Base-by-base conservation (phyloP, 2,113 vertebrate genomes). In the Pseudorasbora parva region DNA sequence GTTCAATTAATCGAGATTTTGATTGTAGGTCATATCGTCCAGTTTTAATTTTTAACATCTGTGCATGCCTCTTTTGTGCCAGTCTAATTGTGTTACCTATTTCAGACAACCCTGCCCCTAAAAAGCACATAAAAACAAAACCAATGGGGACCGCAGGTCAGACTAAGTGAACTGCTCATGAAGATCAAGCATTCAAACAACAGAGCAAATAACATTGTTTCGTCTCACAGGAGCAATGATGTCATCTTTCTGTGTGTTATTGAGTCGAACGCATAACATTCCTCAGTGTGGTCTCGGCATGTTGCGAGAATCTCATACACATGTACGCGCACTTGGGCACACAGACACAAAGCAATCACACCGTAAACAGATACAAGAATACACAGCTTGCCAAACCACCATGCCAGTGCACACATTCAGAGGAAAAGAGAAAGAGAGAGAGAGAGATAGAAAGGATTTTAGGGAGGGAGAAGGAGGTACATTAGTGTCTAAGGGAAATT, bases 401-500 rank as follows among this genome's bases (percentile, higher is more conserved):
- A 69, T 56, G 49, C 41, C 54, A 83, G 21, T 23, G 19, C 30
- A 27, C 59, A 80, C 23, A 80, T 64, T 81, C 47, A 66, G 45
- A 81, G 59, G 23, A 51, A 73, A 33, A 73, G 66, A 84, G 1
- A 56, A 10, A 82, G 7, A 62, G 81, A 74, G 7, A 62, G 81
- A 74, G 30, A 71, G 57, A 2, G 23, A 54, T 14, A 71, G 82
- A 66, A 37, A 45, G 41, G 23, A 7, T 37, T 11, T 37, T 17
- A 60, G 66, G 51, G 25, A 73, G 68, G 30, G 59, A 77, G 54
- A 37, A 49, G 25, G 72, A 74, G 59, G 57, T 56, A 84, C 82
- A 85, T 85, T 77, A 82, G 83, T 41, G 47, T 82, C 82, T 74
- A 79, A 78, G 86, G 83, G 86, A 82, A 87, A 87, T 87, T 87